Evolutionary conservation across 2,113 vertebrate genomes (phyloP).

Genomic region (Heterochromis multidens): DNA sequence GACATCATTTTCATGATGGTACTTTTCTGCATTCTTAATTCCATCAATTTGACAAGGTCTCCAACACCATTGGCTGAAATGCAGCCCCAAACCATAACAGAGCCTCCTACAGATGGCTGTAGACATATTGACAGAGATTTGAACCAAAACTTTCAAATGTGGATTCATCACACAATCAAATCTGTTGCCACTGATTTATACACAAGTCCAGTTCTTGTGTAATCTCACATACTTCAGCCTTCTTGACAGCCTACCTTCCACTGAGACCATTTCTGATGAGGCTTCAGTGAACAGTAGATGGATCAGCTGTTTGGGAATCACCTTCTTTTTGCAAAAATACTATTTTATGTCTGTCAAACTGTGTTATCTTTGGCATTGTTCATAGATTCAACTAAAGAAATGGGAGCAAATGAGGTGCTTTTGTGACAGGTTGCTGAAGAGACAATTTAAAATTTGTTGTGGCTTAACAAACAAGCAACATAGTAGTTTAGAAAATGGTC

Average conservation of each 20-base stretch:
- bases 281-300: not conserved
- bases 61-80: not conserved
- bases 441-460: not conserved
- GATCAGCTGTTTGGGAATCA: no score
- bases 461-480: not conserved
- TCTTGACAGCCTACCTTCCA: accelerated
- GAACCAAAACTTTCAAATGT: not conserved
- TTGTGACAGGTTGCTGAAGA: no score
- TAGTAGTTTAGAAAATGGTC: accelerated
- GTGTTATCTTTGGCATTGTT: no score
- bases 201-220: not conserved
- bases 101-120: not conserved
- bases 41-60: not conserved
- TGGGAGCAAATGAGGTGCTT: no score
- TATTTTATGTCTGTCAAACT: no score
- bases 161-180: not conserved
- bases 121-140: not conserved
- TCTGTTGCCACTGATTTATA: not conserved
- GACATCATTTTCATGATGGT: not conserved
- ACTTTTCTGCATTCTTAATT: not conserved
- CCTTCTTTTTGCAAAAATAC: no score
- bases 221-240: not conserved
- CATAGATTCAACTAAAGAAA: no score
- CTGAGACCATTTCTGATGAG: no score
- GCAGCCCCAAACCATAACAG: accelerated